Base-by-base conservation (phyloP, 2,888 invertebrate genomes). In the Auanema freiburgensis region DNA sequence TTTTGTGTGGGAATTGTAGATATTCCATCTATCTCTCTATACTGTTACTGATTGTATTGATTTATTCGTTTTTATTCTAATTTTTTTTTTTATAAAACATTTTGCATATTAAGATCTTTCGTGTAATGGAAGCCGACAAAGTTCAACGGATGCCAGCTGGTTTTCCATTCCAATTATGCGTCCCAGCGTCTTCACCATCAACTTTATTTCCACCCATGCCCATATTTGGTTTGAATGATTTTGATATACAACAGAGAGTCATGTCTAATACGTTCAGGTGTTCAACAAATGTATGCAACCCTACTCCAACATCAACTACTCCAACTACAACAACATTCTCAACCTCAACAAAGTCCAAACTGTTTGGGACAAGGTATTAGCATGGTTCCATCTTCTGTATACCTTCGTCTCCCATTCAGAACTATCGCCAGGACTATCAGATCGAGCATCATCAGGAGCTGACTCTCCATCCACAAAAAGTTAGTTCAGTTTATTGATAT, bases 381-480 rank as follows among this genome's bases (percentile, higher is more conserved):
- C n/a, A n/a, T n/a, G n/a, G n/a, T n/a, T n/a, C 21, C 16, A 46
- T 46, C 18, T 21, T 43, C 46, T 5, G 8, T 46, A 18, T 8
- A 46, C 16, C 6, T 16, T 5, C 24, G 11, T 23, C 23, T 52
- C 3, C 6, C 6, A 6, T 56, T 10, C 57, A 12, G 64, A 64
- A 24, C 50, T 58, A 21, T 59, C 59, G 4, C 64, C 64, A 11
- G 54, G 58, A 16, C 50, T 64, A 49, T 70, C 69, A 21, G 72
- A 72, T 59, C 64, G 70, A 23, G 68, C 70, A 23, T 72, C 72
- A 25, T 67, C 67, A 5, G 42, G 72, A 43, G 68, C 65, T 43
- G 68, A 70, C 49, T 65, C 68, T 0, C 72, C 72, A 12, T 58
- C 66, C 12, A 43, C 51, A 43, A 70, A 71, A 56, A 68, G 70